phyloP scores from a whole-genome alignment of 2,797 vertebrate species.

The Rhynchotus rufescens region DNA sequence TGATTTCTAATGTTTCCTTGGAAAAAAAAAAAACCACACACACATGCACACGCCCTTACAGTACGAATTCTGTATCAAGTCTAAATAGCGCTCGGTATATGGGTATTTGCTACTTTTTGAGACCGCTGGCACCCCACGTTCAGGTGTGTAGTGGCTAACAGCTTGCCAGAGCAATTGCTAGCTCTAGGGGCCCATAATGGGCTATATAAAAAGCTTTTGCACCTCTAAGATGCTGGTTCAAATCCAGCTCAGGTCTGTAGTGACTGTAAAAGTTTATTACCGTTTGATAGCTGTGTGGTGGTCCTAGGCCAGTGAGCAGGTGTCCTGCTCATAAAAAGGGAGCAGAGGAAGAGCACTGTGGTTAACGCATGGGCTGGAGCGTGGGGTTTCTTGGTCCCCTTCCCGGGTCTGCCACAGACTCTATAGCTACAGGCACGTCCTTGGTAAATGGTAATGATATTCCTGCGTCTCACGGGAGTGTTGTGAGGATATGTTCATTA shows the following conservation, averaged over 20 bases:
- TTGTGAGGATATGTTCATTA: conserved; percentile 47
- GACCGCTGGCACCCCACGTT: conserved; percentile 7
- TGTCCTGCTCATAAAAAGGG: conserved; percentile 33
- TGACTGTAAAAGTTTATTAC: conserved; percentile 57
- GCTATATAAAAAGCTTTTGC: conserved; percentile 25
- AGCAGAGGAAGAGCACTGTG: background rate
- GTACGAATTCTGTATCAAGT: background rate
- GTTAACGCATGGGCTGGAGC: conserved; percentile 17
- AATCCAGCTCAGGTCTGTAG: conserved; percentile 49
- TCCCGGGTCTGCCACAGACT: conserved; percentile 54
- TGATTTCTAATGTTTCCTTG: conserved; percentile 70
- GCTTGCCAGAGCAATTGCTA: background rate
- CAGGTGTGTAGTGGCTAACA: background rate
- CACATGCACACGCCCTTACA: background rate
- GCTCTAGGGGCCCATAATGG: background rate
- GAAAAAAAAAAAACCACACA: background rate
- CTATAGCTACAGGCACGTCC: conserved; percentile 35
- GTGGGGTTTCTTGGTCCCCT: conserved; percentile 34
- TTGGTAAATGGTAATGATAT: conserved; percentile 41
- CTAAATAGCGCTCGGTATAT: background rate
- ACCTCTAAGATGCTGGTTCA: conserved; percentile 56
- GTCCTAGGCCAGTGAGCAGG: conserved; percentile 42
- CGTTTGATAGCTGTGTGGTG: conserved; percentile 53
- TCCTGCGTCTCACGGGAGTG: background rate
- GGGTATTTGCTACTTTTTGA: background rate